phyloP scores from a whole-genome alignment of 2,888 invertebrate species.

The Heliconius hortense region DNA sequence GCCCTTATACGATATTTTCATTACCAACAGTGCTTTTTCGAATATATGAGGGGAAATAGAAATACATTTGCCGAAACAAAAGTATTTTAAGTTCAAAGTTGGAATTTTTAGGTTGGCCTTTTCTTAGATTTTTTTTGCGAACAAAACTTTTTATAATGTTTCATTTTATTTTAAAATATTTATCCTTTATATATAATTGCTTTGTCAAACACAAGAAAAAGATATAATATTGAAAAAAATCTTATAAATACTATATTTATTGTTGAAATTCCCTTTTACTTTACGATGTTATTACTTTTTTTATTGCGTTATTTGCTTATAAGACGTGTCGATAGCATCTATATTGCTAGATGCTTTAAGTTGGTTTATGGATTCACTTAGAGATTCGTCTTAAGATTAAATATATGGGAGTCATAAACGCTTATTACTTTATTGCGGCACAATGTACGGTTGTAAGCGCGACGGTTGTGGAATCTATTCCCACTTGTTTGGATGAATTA shows the following conservation, averaged over 20 bases:
- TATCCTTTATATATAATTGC: neutral
- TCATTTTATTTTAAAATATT: too few species aligned
- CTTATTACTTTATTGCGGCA: neutral
- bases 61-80: constrained; percentile 14
- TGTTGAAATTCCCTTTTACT: constrained; percentile 8
- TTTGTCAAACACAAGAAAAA: neutral
- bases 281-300: constrained; percentile 16
- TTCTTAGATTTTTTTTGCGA: neutral
- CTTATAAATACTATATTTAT: neutral
- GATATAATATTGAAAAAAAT: neutral
- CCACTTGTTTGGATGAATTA: neutral
- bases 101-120: neutral
- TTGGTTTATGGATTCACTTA: constrained; percentile 14
- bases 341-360: constrained; percentile 10
- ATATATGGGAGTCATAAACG: constrained; percentile 10
- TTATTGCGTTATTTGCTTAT: constrained; percentile 20
- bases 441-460: neutral
- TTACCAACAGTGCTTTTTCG: constrained; percentile 42
- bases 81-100: constrained; percentile 15
- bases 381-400: constrained; percentile 8
- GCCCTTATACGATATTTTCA: constrained; percentile 62
- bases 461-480: neutral
- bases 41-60: constrained; percentile 15
- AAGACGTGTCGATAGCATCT: constrained; percentile 12
- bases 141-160: too few species aligned